Evolutionary conservation across 2,888 invertebrate species (phyloP), one percentile per base, ranked within the genome.

Genomic region (Myopa tessellatipennis): DNA sequence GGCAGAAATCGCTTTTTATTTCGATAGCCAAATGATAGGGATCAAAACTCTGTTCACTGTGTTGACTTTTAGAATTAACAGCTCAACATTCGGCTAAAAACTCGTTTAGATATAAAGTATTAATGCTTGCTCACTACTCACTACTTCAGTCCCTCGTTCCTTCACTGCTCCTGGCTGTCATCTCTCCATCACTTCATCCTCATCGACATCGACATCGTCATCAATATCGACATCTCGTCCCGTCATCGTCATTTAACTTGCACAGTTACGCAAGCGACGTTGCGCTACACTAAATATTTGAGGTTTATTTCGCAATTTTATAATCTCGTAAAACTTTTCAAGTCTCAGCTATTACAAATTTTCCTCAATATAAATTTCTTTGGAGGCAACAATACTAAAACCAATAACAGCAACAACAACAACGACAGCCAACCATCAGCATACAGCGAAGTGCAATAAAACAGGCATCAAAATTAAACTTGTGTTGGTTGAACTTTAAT

Each of bases 281-380:
- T 10, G 45, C 45, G 45, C 10, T 45, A 45, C 45, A 45, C 45
- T 45, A 60, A 16, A 34, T 73, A 71, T 77, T 65, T 78, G 73
- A 69, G 76, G 71, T 77, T 77, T 77, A 74, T 77, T 74, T 79
- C 10, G 77, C 60, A 71, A 77, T 79, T 79, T 77, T 79, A 74
- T 79, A 79, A 79, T 79, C 79, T 79, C 77, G 71, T 77, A 74
- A 77, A 78, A 78, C 63, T 76, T 76, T 76, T 76, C 73, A 74
- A 78, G 76, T 76, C 72, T 76, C 40, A 14, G 34, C 72, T 67
- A 72, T 60, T 45, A 45, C 67, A 52, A 74, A 74, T 67, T 74
- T 74, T 74, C 74, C 67, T 45, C 45, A 74, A 74, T 74, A 68
- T 76, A 26, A 61, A 38, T 58, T 40, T 58, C n/a, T 26, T 16